Conservation (phyloP, 2,888 invertebrate genomes). For the Operophtera brumata region DNA sequence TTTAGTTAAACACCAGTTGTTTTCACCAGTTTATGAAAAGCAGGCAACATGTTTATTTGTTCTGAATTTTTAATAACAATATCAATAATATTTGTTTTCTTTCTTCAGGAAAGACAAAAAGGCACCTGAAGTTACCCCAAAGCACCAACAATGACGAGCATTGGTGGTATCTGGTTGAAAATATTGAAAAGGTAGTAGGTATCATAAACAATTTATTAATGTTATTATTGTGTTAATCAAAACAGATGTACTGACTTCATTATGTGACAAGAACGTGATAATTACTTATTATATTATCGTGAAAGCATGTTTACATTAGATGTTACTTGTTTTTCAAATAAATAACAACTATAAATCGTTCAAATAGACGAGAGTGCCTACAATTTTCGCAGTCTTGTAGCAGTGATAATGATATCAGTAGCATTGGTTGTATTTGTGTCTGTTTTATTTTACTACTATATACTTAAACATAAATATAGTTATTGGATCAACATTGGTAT, state of each 20-base stretch:
- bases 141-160: too few species aligned
- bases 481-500: constrained; percentile 37
- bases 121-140: too few species aligned
- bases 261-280: neutral
- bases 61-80: neutral
- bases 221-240: neutral
- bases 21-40: neutral
- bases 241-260: neutral
- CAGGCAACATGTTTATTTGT: neutral
- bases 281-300: neutral
- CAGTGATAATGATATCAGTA: neutral
- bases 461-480: constrained; percentile 26
- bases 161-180: too few species aligned
- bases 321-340: too few species aligned
- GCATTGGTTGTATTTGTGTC: constrained; percentile 1
- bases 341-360: neutral
- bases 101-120: too few species aligned
- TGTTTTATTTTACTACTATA: constrained; percentile 1
- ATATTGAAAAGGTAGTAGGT: neutral
- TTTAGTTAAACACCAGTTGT: neutral
- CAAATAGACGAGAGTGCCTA: neutral
- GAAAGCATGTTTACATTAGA: too few species aligned
- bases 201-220: neutral
- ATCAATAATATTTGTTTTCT: neutral
- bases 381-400: neutral